Conservation (phyloP, 37 sponge, comb jelly and placozoan genomes). For the Trichoplax adhaerens region DNA sequence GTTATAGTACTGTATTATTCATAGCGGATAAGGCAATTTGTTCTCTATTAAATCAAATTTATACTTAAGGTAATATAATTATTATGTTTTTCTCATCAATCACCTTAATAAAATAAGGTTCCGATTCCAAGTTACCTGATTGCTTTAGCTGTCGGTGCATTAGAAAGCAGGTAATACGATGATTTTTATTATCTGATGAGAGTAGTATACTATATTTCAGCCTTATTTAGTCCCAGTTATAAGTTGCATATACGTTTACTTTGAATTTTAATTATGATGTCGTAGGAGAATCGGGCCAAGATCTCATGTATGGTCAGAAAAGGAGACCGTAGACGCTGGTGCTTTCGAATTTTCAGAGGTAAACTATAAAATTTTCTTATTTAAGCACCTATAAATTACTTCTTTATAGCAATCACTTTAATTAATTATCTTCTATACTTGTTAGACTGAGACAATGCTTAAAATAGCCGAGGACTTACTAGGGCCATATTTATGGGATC, state of each 20-base stretch:
- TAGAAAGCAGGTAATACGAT: slow-evolving; percentile 38
- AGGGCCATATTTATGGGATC: slow-evolving; percentile 83
- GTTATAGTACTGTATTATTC: slow-evolving; percentile 5
- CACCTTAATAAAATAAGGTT: slow-evolving; percentile 19
- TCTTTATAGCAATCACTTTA: not conserved
- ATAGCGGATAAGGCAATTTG: no score
- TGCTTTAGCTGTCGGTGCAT: slow-evolving; percentile 62
- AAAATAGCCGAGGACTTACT: slow-evolving; percentile 49
- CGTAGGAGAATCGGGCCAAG: slow-evolving; percentile 48
- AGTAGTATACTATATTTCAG: slow-evolving; percentile 1
- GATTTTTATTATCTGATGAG: slow-evolving; percentile 2
- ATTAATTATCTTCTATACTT: no score
- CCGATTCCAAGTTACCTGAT: slow-evolving; percentile 85
- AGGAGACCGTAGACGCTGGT: slow-evolving; percentile 45
- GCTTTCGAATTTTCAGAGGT: slow-evolving; percentile 73
- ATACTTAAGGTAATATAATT: no score
- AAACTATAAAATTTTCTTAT: not conserved
- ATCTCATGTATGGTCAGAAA: slow-evolving; percentile 72
- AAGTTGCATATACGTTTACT: not conserved
- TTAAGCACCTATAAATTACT: not conserved
- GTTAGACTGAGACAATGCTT: slow-evolving; percentile 63
- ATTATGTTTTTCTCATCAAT: not conserved
- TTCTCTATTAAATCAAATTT: no score
- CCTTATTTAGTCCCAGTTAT: not conserved
- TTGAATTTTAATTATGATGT: not conserved